Evolutionary conservation across 2,888 invertebrate species (phyloP).

Genomic region (Stenotaenia linearis): DNA sequence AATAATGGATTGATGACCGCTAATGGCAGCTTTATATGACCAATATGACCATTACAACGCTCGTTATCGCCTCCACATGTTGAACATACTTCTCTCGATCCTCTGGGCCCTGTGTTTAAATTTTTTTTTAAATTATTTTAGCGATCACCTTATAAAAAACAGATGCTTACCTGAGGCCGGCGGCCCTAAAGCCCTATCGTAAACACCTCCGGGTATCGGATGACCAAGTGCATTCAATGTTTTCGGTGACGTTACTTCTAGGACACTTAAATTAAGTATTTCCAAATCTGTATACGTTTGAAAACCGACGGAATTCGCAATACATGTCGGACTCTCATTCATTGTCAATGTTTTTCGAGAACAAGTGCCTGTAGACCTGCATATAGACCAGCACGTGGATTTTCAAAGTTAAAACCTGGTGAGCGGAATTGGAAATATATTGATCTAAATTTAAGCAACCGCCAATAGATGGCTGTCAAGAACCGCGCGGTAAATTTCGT

Average conservation of each 20-base stretch:
- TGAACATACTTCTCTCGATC: slow-evolving; percentile 62
- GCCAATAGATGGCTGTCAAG: no score
- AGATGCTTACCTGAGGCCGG: neutral
- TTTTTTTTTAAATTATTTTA: no score
- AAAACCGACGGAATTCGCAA: slow-evolving; percentile 43
- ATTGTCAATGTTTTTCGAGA: no score
- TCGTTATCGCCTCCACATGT: slow-evolving; percentile 66
- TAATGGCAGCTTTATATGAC: slow-evolving; percentile 83
- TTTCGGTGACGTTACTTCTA: slow-evolving; percentile 68
- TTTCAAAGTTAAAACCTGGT: no score
- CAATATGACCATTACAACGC: slow-evolving; percentile 86
- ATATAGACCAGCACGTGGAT: no score
- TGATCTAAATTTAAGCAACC: no score
- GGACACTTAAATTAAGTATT: slow-evolving; percentile 70
- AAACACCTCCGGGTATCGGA: slow-evolving; percentile 76
- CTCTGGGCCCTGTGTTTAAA: slow-evolving; percentile 51
- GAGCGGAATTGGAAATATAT: no score
- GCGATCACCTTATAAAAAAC: neutral
- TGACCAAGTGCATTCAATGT: slow-evolving; percentile 78
- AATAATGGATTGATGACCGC: slow-evolving; percentile 88
- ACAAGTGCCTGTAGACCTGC: no score
- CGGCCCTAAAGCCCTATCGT: slow-evolving; percentile 75
- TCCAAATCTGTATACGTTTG: slow-evolving; percentile 70
- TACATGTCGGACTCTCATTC: neutral
- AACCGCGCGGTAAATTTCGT: no score